A percentile compares a stretch with the other conserved stretches of the same genome.
phyloP scores from a whole-genome alignment of 2,797 vertebrate genomes.

The Arctocebus calabarensis region DNA sequence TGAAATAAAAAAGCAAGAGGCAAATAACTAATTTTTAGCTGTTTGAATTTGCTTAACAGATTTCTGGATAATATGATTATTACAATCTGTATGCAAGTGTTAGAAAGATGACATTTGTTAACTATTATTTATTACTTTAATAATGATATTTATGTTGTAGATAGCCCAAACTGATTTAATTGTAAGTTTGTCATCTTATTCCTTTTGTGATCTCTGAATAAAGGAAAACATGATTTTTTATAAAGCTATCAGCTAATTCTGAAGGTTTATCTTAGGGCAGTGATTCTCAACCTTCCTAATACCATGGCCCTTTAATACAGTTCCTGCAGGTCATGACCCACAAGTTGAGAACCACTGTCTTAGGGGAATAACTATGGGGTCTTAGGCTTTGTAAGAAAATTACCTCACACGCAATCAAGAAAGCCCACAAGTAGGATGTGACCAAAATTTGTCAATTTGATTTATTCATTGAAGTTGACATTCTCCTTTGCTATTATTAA shows the following conservation, averaged over 20 bases:
- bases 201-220: background rate
- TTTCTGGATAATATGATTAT: background rate
- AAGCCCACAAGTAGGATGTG: background rate
- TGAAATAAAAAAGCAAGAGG: background rate
- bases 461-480: background rate
- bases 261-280: background rate
- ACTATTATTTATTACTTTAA: background rate
- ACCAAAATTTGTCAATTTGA: background rate
- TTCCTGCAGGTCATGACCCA: no score
- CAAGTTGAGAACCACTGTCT: background rate
- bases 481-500: constrained; percentile 34
- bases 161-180: background rate
- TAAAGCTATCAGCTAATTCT: background rate
- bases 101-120: background rate
- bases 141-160: background rate
- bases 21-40: background rate
- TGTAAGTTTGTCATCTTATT: background rate
- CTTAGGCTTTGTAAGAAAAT: background rate
- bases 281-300: no score
- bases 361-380: background rate
- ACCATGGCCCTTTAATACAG: no score
- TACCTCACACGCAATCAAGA: background rate
- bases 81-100: background rate
- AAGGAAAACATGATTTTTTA: background rate
- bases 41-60: background rate